Evolutionary conservation across 2,888 invertebrate species (phyloP), one percentile per base, ranked within the genome.

Genomic region (Achlya flavicornis): DNA sequence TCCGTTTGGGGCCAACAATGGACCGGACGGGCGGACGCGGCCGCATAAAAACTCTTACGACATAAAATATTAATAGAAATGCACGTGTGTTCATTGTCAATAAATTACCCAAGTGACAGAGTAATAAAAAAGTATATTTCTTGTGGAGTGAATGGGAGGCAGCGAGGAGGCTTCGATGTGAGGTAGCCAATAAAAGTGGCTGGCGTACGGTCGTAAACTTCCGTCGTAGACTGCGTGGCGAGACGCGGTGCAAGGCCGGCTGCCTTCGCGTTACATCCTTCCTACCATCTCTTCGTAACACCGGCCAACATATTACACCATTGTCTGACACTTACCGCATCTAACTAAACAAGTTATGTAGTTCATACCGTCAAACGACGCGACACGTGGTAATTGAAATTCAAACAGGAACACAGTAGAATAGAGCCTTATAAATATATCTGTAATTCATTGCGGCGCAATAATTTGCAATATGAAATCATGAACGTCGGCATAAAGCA

Each of bases 21-120:
- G 87, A 69, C 80, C 68, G 79, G 78, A 75, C 82, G 82, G 75
- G 69, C 76, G 81, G 83, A 83, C 83, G 79, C 80, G 75, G 75
- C 77, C 74, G 81, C 81, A 87, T 87, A 90, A 91, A 92, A 92
- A 89, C 88, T 82, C 86, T 86, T 86, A 83, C 85, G 82, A 90
- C 91, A 92, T 92, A 93, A 93, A 93, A 93, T 93, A 93, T 93
- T 93, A 93, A 93, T 93, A 93, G 93, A 93, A 93, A 92, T 92
- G 92, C 93, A 92, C 92, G 93, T 92, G 91, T 85, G 91, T 91
- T 93, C 92, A 92, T 92, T 93, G 91, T 92, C 93, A 91, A 93
- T 93, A 93, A 93, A 93, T 93, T 93, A 93, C 88, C 86, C 81
- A 78, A 92, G 93, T 93, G 93, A 93, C 93, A 91, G 91, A 89